Conservation (phyloP, 2,888 invertebrate species). For the Callyntrura sp. region DNA sequence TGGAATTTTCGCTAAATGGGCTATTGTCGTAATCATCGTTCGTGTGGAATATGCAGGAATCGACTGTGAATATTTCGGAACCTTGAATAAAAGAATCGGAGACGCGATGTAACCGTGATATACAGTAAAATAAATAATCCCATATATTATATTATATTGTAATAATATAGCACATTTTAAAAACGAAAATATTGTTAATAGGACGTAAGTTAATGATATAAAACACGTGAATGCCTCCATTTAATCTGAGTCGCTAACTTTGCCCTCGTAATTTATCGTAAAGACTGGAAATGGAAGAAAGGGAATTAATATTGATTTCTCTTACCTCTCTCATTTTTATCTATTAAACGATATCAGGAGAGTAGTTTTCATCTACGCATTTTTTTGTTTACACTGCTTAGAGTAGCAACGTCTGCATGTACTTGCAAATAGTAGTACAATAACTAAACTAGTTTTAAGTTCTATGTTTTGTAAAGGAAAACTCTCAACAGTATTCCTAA, state of each 20-base stretch:
- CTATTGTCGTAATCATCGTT: conserved; percentile 48
- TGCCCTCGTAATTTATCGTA: conserved; percentile 74
- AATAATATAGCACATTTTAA: neutral
- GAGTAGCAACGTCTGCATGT: neutral
- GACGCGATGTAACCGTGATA: conserved; percentile 70
- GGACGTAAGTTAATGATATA: neutral
- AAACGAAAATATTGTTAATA: neutral
- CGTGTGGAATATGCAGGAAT: conserved; percentile 25
- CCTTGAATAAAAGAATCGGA: conserved; percentile 72
- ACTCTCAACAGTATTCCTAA: conserved; percentile 58
- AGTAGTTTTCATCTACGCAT: conserved; percentile 43
- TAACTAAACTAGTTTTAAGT: conserved; percentile 27
- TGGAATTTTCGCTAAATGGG: conserved; percentile 32
- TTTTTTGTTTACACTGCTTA: conserved; percentile 22
- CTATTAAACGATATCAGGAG: conserved; percentile 66
- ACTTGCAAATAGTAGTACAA: conserved; percentile 16
- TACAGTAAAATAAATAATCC: conserved; percentile 60
- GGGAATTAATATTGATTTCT: conserved; percentile 6
- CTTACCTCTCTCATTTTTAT: conserved; percentile 61
- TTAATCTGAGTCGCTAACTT: conserved; percentile 54
- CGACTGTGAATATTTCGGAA: conserved; percentile 75
- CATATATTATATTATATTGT: conserved; percentile 39
- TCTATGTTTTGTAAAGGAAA: conserved; percentile 42
- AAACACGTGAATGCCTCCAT: neutral
- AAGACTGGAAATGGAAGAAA: conserved; percentile 74